Conservation (phyloP, 2,797 vertebrate species). For the Cossypha polioptera region DNA sequence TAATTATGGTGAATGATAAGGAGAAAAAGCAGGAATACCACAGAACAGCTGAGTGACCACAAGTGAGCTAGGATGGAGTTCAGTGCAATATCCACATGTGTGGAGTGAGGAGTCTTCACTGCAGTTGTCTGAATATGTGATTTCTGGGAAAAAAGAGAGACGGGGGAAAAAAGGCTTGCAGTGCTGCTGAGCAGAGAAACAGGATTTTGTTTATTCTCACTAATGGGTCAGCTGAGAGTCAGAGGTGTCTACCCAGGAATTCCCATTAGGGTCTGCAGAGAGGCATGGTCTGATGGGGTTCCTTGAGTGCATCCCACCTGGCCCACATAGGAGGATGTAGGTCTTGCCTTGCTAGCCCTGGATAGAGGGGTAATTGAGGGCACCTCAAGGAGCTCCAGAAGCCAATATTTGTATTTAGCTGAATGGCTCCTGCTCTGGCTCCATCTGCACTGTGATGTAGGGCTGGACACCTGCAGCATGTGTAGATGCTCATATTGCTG, state of each 20-base stretch:
- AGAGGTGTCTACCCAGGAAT: not conserved
- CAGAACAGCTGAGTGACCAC: not conserved
- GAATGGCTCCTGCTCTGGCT: not conserved
- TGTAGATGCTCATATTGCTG: accelerated
- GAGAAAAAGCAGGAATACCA: not conserved
- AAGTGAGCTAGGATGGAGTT: not conserved
- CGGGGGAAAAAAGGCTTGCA: not conserved
- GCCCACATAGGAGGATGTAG: not conserved
- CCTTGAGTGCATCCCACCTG: not conserved
- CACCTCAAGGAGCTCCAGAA: not conserved
- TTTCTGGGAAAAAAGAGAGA: accelerated
- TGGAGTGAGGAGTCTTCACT: not conserved
- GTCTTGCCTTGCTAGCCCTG: too few relatives aligned
- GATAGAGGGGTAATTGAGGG: not conserved
- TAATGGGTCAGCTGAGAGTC: not conserved
- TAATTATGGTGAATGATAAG: not conserved
- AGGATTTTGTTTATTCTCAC: not conserved
- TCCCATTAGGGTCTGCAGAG: not conserved
- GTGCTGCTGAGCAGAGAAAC: not conserved
- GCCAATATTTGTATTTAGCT: not conserved
- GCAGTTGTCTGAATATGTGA: not conserved
- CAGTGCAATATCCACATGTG: accelerated
- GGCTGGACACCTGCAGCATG: accelerated
- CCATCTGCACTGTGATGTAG: not conserved
- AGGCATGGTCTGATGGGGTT: not conserved